phyloP scores from a whole-genome alignment of 1,140 invertebrate species.

The Rhyacophila brunnea region DNA sequence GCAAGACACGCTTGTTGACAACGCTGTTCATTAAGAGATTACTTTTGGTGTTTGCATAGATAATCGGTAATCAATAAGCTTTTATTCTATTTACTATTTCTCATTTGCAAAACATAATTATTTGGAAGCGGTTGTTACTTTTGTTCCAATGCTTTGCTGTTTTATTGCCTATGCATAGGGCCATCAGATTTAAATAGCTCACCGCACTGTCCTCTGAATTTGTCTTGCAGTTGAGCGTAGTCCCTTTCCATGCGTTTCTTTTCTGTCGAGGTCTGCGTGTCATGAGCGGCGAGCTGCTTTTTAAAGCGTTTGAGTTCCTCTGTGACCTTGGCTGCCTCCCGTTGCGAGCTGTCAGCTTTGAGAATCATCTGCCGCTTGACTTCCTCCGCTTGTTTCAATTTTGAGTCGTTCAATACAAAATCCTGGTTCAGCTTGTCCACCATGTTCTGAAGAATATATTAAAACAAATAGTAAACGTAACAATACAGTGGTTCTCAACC shows the following conservation, averaged over 20 bases:
- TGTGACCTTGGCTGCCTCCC: slow-evolving; percentile 6
- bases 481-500: too few species aligned
- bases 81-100: too few species aligned
- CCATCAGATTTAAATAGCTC: neutral
- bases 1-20: too few species aligned
- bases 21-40: too few species aligned
- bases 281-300: slow-evolving; percentile 6
- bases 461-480: too few species aligned
- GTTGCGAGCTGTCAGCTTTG: slow-evolving; percentile 12
- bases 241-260: slow-evolving; percentile 14
- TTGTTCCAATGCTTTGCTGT: neutral
- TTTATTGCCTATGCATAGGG: neutral
- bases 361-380: neutral
- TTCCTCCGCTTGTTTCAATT: slow-evolving; percentile 16
- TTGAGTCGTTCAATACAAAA: slow-evolving; percentile 5
- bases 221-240: slow-evolving; percentile 15
- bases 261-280: slow-evolving; percentile 14
- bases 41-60: too few species aligned
- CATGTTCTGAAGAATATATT: slow-evolving; percentile 1
- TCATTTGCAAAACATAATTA: too few species aligned
- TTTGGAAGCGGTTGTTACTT: too few species aligned
- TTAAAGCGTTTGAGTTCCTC: slow-evolving; percentile 9
- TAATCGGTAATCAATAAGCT: too few species aligned
- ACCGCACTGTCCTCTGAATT: slow-evolving; percentile 16
- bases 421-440: slow-evolving; percentile 28